Evolutionary conservation across 1,140 invertebrate species (phyloP).

Genomic region (Drosophila kohkoa): DNA sequence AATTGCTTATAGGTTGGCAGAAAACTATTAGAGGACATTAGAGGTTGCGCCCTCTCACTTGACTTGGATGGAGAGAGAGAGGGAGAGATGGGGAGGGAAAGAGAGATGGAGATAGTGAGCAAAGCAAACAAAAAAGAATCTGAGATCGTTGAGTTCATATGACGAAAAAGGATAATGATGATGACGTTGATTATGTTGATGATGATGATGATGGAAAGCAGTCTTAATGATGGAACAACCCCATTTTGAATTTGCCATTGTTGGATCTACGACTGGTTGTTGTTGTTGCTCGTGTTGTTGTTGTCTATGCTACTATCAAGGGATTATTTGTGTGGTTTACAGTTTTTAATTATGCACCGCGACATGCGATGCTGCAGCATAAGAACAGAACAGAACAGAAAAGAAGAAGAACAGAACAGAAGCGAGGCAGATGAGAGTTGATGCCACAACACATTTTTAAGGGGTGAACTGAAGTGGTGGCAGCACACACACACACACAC

Average conservation of each 20-base stretch:
- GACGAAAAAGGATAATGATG: background rate
- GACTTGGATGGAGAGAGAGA: background rate
- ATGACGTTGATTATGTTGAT: background rate
- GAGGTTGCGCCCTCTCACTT: conserved; percentile 61
- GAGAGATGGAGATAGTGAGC: no score
- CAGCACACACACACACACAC: conserved; percentile 43
- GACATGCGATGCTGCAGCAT: conserved; percentile 49
- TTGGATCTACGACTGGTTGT: conserved; percentile 32
- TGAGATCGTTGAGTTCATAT: conserved; percentile 14
- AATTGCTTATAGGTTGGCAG: conserved; percentile 57
- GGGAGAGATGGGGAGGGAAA: background rate
- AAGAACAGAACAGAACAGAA: background rate
- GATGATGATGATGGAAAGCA: conserved; percentile 16
- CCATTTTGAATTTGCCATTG: conserved; percentile 41
- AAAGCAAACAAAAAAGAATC: conserved; percentile 3
- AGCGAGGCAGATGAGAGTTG: conserved; percentile 24
- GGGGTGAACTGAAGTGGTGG: conserved; percentile 70
- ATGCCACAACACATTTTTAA: conserved; percentile 43
- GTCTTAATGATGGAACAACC: conserved; percentile 36
- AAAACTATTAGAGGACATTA: conserved; percentile 75
- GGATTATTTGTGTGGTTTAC: conserved; percentile 82
- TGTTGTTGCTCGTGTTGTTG: conserved; percentile 33
- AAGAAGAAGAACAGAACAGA: no score
- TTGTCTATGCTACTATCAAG: conserved; percentile 65
- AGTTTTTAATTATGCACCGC: conserved; percentile 80